A percentile compares a stretch with the other conserved stretches of the same genome.
phyloP scores from a whole-genome alignment of 2,797 vertebrate species.

The Mycteria americana region DNA sequence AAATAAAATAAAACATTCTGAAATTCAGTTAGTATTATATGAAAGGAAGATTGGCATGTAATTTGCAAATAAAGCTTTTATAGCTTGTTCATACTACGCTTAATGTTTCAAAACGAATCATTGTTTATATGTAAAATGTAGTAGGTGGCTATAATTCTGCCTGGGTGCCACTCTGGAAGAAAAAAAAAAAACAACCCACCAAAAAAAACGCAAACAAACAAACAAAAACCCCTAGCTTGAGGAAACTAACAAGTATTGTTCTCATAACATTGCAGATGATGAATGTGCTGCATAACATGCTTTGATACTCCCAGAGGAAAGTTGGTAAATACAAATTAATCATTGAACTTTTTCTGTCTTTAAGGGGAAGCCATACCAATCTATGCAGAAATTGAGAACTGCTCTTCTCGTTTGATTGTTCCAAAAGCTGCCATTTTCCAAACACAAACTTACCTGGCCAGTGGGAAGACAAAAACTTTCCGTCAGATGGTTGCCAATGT shows the following conservation, averaged over 20 bases:
- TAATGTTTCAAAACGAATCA: conserved; percentile 30
- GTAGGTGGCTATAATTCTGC: conserved; percentile 39
- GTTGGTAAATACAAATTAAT: conserved; percentile 1
- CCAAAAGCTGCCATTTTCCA: conserved; percentile 86
- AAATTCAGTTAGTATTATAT: neutral
- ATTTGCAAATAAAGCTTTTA: conserved; percentile 37
- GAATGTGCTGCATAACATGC: conserved; percentile 1
- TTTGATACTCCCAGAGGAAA: conserved; percentile 48
- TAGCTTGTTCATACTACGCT: neutral
- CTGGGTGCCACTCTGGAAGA: neutral
- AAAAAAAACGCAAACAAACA: no score
- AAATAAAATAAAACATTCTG: neutral
- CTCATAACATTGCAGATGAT: conserved; percentile 7
- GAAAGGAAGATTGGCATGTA: neutral
- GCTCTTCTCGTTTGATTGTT: conserved; percentile 82
- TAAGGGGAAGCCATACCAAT: conserved; percentile 84
- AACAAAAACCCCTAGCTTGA: neutral
- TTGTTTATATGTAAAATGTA: neutral
- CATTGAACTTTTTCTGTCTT: conserved; percentile 34
- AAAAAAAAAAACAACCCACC: neutral
- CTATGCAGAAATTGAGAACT: conserved; percentile 84
- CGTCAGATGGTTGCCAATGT: conserved; percentile 81
- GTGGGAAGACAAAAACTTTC: conserved; percentile 78
- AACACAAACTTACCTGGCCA: conserved; percentile 81
- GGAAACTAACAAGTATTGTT: conserved; percentile 26